Base-by-base conservation (phyloP, 2,113 vertebrate genomes). In the Aspidoscelis tigris region DNA sequence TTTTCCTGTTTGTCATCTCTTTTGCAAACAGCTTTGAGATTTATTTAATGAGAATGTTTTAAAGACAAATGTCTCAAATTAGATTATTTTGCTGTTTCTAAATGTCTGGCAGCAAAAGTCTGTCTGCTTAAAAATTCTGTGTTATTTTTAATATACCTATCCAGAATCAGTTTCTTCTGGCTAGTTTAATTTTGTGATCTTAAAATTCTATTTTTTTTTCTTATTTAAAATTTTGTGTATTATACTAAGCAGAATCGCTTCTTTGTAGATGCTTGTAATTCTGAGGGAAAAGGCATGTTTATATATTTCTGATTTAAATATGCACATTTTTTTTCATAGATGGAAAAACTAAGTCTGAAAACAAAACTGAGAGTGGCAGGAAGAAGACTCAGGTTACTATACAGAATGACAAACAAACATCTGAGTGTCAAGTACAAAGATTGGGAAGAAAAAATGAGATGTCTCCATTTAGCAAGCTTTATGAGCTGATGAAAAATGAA, bases 381-480 rank as follows among this genome's bases (percentile, higher is more conserved):
- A 78, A n/a, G 80, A 85, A 1, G 66, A 75, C 73, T 53, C 73
- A 83, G 79, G 20, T 7, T 84, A 0, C 77, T 80, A 81, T 84
- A 61, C 7, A 53, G 14, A 65, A 58, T 65, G 44, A 14, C 65
- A 81, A 89, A 50, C 61, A 80, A 53, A 88, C 88, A 77, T 80
- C 88, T 82, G 79, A 82, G 50, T 33, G 10, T 21, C 83, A 78
- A 85, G 24, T 58, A 0, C 33, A 21, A n/a, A 55, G 0, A 3
- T 21, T 53, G n/a, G 6, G 2, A 43, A 55, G 64, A 72, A 86
- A n/a, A 69, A 85, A 72, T 39, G 78, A 80, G 50, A 68, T 83
- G 81, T 98, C 97, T 82, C 97, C 97, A 4, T 98, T 98, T 55
- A 91, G 58, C 76, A 91, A 96, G 80, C 95, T 98, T 58, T 98